These are phyloP conservation scores for Oligia fasciuncula DNA, from an alignment of 2,888 invertebrate species.

Conservation along the genomic window DNA sequence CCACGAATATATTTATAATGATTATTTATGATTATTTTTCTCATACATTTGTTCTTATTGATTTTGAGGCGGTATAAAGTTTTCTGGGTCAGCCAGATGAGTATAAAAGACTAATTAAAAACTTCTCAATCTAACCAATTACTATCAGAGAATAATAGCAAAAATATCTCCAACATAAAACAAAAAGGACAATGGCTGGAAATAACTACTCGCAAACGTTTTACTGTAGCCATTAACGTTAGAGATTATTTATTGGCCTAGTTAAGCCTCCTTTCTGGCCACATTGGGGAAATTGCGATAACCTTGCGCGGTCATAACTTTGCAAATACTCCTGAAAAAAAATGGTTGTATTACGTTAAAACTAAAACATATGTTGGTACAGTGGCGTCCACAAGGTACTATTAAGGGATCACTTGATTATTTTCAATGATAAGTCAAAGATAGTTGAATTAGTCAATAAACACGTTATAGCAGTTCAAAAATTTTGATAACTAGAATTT, in stretches of 20 bases:
- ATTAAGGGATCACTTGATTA: no score
- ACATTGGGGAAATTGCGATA: conserved; percentile 54
- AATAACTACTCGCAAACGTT: conserved; percentile 57
- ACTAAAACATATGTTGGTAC: neutral
- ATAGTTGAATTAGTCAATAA: no score
- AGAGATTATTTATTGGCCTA: conserved; percentile 68
- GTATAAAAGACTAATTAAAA: neutral
- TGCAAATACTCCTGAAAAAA: conserved; percentile 19
- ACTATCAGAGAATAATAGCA: neutral
- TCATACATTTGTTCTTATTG: no score
- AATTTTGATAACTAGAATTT: no score
- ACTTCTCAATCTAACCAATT: neutral
- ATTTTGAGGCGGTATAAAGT: no score
- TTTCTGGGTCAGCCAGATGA: no score
- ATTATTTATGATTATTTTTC: no score
- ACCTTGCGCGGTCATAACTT: conserved; percentile 32
- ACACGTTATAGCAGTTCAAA: no score
- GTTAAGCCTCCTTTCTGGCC: conserved; percentile 58
- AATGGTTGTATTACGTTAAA: neutral
- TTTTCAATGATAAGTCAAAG: no score
- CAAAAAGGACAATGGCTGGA: conserved; percentile 26
- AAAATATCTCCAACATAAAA: neutral
- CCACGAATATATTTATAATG: no score
- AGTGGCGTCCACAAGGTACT: no score
- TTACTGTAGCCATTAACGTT: conserved; percentile 69